These are phyloP conservation scores for Epizoanthus ramosus DNA, from an alignment of 92 coral and sea anemone species.

Conservation along the genomic window DNA sequence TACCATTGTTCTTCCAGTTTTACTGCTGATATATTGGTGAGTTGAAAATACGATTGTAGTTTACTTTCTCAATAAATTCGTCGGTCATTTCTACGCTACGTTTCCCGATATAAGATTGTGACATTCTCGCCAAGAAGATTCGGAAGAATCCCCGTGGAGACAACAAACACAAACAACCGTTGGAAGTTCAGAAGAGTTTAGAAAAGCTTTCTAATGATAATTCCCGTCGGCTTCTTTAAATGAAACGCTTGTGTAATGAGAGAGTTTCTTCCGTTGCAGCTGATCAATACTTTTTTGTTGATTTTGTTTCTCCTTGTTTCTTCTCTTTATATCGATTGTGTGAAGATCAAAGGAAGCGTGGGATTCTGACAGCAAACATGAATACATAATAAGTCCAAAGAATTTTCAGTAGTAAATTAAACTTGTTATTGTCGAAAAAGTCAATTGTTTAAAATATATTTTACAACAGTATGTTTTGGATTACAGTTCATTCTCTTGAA, in stretches of 20 bases:
- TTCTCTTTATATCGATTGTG: background rate
- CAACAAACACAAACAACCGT: background rate
- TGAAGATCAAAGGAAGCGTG: slow-evolving; percentile 4
- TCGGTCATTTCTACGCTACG: too few species aligned
- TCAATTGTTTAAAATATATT: background rate
- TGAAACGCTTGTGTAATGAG: slow-evolving; percentile 5
- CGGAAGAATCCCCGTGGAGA: background rate
- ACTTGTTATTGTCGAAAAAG: background rate
- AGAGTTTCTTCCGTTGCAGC: slow-evolving; percentile 26
- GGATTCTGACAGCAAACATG: slow-evolving; percentile 2
- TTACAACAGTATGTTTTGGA: background rate
- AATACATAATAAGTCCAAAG: background rate
- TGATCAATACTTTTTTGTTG: slow-evolving; percentile 10
- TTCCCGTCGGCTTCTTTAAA: background rate
- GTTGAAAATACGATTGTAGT: too few species aligned
- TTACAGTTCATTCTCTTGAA: background rate
- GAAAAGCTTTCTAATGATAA: slow-evolving; percentile 19
- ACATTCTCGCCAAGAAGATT: background rate
- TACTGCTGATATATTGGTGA: too few species aligned
- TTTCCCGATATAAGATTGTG: too few species aligned
- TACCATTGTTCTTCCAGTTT: too few species aligned
- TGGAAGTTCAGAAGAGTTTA: slow-evolving; percentile 1
- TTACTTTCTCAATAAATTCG: too few species aligned
- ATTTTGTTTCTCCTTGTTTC: background rate
- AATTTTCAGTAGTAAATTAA: slow-evolving; percentile 11